phyloP scores from a whole-genome alignment of 2,113 vertebrate genomes.

The Laticauda colubrina region DNA sequence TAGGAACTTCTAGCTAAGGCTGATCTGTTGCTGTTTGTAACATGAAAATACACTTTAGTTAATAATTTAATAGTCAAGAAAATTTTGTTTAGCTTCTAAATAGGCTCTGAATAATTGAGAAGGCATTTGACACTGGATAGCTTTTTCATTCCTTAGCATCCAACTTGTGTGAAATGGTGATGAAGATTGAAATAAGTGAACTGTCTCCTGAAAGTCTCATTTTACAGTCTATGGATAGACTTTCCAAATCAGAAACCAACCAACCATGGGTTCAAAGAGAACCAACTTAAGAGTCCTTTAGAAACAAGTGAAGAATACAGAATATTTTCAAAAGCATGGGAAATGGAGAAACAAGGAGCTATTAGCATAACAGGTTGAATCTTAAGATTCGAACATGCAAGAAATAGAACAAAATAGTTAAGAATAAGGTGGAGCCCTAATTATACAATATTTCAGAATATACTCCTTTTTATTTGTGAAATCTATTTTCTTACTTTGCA shows the following conservation, averaged over 20 bases:
- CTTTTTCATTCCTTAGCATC: conserved; percentile 38
- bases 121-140: conserved; percentile 61
- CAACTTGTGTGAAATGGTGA: conserved; percentile 43
- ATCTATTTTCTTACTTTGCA: background rate
- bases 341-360: background rate
- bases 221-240: conserved; percentile 58
- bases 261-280: conserved; percentile 24
- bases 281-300: background rate
- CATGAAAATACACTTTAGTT: conserved; percentile 48
- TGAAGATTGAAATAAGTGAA: conserved; percentile 65
- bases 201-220: conserved; percentile 51
- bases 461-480: background rate
- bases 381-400: background rate
- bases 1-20: background rate
- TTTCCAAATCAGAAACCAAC: conserved; percentile 43
- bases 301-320: background rate
- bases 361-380: background rate
- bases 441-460: background rate
- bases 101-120: conserved; percentile 73
- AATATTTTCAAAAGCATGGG: background rate
- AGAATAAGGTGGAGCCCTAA: background rate
- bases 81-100: conserved; percentile 64
- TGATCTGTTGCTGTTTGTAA: background rate
- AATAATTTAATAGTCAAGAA: conserved; percentile 65
- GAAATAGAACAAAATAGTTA: no score